These are phyloP conservation scores for Acrocephalus arundinaceus DNA, from an alignment of 2,113 vertebrate genomes.

Conservation along the genomic window DNA sequence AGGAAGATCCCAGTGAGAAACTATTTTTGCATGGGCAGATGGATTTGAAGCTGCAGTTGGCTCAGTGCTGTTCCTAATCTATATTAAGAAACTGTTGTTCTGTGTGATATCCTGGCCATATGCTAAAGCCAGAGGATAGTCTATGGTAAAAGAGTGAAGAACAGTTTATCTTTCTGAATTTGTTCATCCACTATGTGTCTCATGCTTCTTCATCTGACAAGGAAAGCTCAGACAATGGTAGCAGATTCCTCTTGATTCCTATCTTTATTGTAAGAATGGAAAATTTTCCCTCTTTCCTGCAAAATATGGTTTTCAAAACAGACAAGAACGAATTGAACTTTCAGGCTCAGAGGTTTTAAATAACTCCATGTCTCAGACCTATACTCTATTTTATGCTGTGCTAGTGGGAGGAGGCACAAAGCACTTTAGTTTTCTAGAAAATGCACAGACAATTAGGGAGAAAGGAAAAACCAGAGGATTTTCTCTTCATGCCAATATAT, in stretches of 20 bases:
- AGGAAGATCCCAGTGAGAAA: conserved; percentile 49
- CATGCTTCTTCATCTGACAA: neutral
- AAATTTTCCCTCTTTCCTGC: neutral
- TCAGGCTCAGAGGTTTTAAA: neutral
- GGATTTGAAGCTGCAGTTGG: conserved; percentile 59
- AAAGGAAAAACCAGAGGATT: neutral
- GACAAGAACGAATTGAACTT: neutral
- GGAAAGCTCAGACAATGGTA: neutral
- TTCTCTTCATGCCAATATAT: neutral
- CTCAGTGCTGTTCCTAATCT: conserved; percentile 52
- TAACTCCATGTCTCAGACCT: neutral
- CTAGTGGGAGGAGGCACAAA: neutral
- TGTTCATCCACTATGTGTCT: neutral
- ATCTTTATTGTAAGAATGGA: neutral
- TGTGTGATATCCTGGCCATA: conserved; percentile 62
- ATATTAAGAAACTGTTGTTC: conserved; percentile 59
- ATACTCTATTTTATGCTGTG: neutral
- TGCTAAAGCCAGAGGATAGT: conserved; percentile 64
- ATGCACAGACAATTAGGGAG: rapidly evolving
- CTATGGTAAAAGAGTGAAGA: conserved; percentile 23
- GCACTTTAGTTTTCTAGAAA: neutral
- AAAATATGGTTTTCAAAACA: neutral
- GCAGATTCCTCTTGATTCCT: neutral
- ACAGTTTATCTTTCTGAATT: conserved; percentile 12
- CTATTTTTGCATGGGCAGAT: conserved; percentile 58